phyloP scores from a whole-genome alignment of 1,140 invertebrate genomes.

The Drosophila cardini region DNA sequence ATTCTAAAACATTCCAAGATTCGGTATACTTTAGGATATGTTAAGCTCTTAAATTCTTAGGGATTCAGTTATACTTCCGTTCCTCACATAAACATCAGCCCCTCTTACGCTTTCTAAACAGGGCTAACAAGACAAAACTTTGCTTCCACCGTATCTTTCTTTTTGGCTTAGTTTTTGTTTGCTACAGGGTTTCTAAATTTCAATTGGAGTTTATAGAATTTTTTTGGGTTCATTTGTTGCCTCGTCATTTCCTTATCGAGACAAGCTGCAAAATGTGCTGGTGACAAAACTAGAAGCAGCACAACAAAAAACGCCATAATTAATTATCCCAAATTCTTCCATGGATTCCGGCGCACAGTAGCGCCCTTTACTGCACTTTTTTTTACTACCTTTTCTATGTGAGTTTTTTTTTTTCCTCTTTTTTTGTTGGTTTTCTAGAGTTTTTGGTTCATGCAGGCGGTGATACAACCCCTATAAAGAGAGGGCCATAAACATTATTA shows the following conservation, averaged over 20 bases:
- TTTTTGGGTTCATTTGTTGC: constrained; percentile 45
- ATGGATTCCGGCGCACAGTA: constrained; percentile 29
- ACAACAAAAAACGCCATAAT: constrained; percentile 62
- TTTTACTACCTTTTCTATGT: constrained; percentile 14
- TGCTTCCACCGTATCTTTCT: constrained; percentile 41
- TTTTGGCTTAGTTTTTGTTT: not conserved
- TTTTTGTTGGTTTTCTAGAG: constrained; percentile 1
- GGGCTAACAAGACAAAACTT: constrained; percentile 21
- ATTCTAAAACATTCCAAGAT: no score
- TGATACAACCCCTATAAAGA: constrained; percentile 67
- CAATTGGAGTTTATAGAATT: constrained; percentile 37
- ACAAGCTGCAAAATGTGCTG: constrained; percentile 61
- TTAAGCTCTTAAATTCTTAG: no score
- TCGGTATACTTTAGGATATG: no score
- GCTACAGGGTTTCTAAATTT: no score
- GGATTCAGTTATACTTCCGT: no score
- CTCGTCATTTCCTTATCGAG: constrained; percentile 76
- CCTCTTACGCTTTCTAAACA: no score
- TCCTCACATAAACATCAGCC: no score
- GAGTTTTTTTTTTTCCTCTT: not conserved
- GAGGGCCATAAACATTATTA: constrained; percentile 76
- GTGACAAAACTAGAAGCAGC: constrained; percentile 28
- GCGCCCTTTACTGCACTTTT: constrained; percentile 4
- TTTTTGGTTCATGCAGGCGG: constrained; percentile 64
- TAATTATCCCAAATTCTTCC: constrained; percentile 68